Base-by-base conservation (phyloP, 2,888 invertebrate genomes). In the Pandemis heparana region DNA sequence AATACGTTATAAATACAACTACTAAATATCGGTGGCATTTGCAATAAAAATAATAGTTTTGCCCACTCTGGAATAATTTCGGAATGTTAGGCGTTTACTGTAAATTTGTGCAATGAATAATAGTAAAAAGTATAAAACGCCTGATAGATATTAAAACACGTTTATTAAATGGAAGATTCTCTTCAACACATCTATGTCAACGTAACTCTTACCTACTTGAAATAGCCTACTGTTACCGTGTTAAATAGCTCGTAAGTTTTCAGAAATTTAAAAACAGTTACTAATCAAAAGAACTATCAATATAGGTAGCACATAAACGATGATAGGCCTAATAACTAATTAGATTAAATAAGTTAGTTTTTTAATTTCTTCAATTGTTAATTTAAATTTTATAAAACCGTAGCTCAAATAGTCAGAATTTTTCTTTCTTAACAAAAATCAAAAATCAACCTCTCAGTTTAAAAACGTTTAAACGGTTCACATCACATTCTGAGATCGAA, bases 401-500 rank as follows among this genome's bases (percentile, higher is more conserved):
- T 23, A 51, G 48, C 39, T 48, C 46, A 16, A 38, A 71, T 59
- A 53, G 61, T n/a, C 16, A 41, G 18, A 64, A 68, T 39, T 69
- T 48, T 48, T 59, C 56, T 51, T 16, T 59, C 23, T 69, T 64
- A 48, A 69, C 59, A 56, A 77, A 80, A 79, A 79, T 80, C 59
- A 56, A 77, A 80, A 79, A 79, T 80, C 82, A 79, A 80, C 81
- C 70, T 66, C 67, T 78, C 75, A 76, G 79, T 79, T 77, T 77
- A 80, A 79, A 79, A 79, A 77, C 77, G 70, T 60, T 77, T 81
- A 83, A 85, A 81, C 80, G 79, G 80, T 81, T 83, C 79, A 85
- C 89, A 89, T 88, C 87, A 89, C 87, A 88, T 85, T 85, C 87
- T 90, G 93, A 94, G 93, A 92, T 94, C 92, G 86, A 82, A 81